Evolutionary conservation across 2,888 invertebrate genomes (phyloP).

Genomic region (Xiphydria camelus): DNA sequence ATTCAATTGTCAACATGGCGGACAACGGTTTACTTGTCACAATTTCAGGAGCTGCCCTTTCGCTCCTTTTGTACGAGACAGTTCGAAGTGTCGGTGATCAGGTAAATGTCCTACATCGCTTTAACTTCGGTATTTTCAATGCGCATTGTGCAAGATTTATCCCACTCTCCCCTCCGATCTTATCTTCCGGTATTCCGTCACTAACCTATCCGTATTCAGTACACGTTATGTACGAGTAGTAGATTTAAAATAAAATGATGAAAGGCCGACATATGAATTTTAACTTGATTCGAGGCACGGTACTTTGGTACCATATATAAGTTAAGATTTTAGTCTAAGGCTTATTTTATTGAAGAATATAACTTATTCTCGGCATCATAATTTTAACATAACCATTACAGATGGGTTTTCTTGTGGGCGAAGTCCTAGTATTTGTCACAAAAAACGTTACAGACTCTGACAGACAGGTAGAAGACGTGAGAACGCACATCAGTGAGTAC

Average conservation of each 20-base stretch:
- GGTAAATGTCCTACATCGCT: too few species aligned
- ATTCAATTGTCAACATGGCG: conserved; percentile 46
- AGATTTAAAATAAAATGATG: too few species aligned
- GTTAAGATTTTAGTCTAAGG: too few species aligned
- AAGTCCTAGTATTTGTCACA: conserved; percentile 66
- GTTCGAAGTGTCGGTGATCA: conserved; percentile 65
- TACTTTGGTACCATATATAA: too few species aligned
- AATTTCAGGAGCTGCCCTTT: conserved; percentile 67
- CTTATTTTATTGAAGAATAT: conserved; percentile 11
- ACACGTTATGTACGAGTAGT: too few species aligned
- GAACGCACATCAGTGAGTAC: conserved; percentile 62
- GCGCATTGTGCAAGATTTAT: too few species aligned
- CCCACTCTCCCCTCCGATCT: too few species aligned
- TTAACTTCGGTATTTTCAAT: too few species aligned
- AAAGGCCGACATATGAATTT: too few species aligned
- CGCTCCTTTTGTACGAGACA: conserved; percentile 71
- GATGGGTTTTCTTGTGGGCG: conserved; percentile 70
- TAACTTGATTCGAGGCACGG: too few species aligned
- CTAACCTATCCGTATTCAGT: too few species aligned
- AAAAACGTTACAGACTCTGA: conserved; percentile 72
- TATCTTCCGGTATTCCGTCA: too few species aligned
- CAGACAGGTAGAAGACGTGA: conserved; percentile 65
- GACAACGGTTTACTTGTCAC: conserved; percentile 47
- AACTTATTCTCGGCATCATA: conserved; percentile 17
- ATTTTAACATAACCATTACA: conserved; percentile 37